phyloP scores from a whole-genome alignment of 2,113 vertebrate genomes.

The Hemiscyllium ocellatum region DNA sequence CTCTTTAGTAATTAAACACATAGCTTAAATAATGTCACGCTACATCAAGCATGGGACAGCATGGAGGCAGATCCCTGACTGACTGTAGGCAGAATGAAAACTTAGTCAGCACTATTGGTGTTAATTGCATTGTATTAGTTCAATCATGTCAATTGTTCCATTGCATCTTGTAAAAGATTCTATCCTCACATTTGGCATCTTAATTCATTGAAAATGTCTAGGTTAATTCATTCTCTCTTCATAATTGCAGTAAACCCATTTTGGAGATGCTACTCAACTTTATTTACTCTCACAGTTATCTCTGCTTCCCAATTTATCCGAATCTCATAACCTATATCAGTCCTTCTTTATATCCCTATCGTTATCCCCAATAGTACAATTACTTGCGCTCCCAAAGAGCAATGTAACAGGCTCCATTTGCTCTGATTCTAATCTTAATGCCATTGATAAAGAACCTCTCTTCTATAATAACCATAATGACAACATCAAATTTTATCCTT shows the following conservation, averaged over 20 bases:
- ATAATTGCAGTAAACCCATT: neutral
- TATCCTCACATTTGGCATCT: neutral
- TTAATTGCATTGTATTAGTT: neutral
- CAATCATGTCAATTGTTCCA: neutral
- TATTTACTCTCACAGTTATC: neutral
- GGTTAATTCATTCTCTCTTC: neutral
- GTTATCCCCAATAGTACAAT: neutral
- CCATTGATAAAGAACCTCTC: neutral
- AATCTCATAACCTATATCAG: neutral
- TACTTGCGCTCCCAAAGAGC: neutral
- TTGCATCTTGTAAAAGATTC: neutral
- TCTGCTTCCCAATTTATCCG: neutral
- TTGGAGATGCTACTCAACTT: neutral
- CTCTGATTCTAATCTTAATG: neutral
- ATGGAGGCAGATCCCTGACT: too few relatives aligned
- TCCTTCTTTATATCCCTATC: neutral
- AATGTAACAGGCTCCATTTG: neutral
- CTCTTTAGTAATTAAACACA: too few relatives aligned
- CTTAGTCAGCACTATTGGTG: too few relatives aligned
- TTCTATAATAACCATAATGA: neutral
- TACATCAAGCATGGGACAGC: too few relatives aligned
- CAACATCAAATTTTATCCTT: neutral
- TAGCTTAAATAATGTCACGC: too few relatives aligned
- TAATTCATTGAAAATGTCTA: neutral
- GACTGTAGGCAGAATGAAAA: too few relatives aligned